Evolutionary conservation across 2,797 vertebrate species (phyloP), one percentile per base, ranked within the genome.

Genomic region (Taeniopygia guttata): DNA sequence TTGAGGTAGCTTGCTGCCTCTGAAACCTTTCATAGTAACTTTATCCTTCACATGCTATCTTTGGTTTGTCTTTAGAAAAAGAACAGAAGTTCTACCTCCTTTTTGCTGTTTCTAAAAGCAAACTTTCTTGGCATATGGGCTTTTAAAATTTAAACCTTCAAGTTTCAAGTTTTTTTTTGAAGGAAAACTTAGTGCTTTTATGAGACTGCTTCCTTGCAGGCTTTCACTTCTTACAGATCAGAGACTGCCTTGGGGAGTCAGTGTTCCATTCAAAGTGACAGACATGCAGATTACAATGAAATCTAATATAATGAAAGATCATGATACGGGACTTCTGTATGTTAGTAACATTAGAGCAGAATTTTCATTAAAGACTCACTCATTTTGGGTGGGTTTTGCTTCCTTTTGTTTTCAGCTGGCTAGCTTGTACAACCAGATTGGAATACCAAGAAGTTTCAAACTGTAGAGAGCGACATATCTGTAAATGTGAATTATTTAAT

Each of bases 61-160:
- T 49, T n/a, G 52, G 25, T 74, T 87, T 84, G 27, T 54, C 40
- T 86, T 80, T 62, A 45, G 87, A 89, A 84, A 56, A 87, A 85
- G 59, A 87, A 70, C 16, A 89, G 64, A 85, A 90, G 15, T 40
- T 90, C 38, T 72, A 19, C 34, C 59, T 94, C 29, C 16, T 55
- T 90, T 67, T 81, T 62, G 11, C 49, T 42, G 36, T 70, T 91
- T 90, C 83, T 75, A 49, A 86, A 88, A 88, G 79, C 46, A 91
- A 78, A 86, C 15, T 87, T 94, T 72, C 42, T 94, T 93, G 70
- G 43, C 43, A 66, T 86, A 32, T 36, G 69, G 55, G 22, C 73
- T 93, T 90, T 87, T 86, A 84, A 86, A 94, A 90, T 78, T 86
- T 73, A 81, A 93, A 86, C 55, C 67, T 75, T 54, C 13, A 72